A percentile compares a stretch with the other conserved stretches of the same genome.
Conservation (phyloP, 2,797 vertebrate genomes). For the Rhyacichthys aspro region DNA sequence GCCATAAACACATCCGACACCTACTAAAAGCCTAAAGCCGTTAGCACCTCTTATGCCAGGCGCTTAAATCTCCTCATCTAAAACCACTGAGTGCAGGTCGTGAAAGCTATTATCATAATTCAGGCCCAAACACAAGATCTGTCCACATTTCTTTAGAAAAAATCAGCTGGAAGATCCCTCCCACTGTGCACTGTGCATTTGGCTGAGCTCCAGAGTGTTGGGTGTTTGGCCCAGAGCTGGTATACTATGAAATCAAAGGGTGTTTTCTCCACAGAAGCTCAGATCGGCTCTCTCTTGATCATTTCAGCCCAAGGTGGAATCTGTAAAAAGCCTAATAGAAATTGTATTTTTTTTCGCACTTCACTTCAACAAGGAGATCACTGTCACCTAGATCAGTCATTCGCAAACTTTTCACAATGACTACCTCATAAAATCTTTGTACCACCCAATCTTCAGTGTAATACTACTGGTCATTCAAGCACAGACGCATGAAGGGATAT, state of each 20-base stretch:
- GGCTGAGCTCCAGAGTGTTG: slow-evolving; percentile 52
- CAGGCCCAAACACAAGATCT: slow-evolving; percentile 6
- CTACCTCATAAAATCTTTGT: too few relatives aligned
- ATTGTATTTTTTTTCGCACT: not conserved
- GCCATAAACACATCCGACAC: not conserved
- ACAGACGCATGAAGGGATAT: too few relatives aligned
- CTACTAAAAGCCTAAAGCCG: not conserved
- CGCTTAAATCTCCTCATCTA: not conserved
- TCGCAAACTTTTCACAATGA: too few relatives aligned
- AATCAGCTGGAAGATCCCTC: slow-evolving; percentile 32
- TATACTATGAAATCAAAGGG: slow-evolving; percentile 62
- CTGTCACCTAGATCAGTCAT: too few relatives aligned
- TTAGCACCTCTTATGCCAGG: not conserved
- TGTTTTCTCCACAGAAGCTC: slow-evolving; percentile 43
- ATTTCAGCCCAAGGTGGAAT: slow-evolving; percentile 53
- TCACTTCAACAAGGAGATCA: too few relatives aligned
- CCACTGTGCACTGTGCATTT: slow-evolving; percentile 49
- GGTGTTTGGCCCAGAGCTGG: slow-evolving; percentile 52
- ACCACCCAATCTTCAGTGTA: too few relatives aligned
- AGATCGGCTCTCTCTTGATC: slow-evolving; percentile 45
- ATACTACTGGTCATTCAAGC: too few relatives aligned
- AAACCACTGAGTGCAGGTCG: not conserved
- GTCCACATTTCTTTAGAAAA: slow-evolving; percentile 26
- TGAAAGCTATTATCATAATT: slow-evolving; percentile 3
- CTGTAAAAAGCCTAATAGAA: slow-evolving; percentile 41